Conservation (phyloP, 2,888 invertebrate genomes). For the Hyles lineata region DNA sequence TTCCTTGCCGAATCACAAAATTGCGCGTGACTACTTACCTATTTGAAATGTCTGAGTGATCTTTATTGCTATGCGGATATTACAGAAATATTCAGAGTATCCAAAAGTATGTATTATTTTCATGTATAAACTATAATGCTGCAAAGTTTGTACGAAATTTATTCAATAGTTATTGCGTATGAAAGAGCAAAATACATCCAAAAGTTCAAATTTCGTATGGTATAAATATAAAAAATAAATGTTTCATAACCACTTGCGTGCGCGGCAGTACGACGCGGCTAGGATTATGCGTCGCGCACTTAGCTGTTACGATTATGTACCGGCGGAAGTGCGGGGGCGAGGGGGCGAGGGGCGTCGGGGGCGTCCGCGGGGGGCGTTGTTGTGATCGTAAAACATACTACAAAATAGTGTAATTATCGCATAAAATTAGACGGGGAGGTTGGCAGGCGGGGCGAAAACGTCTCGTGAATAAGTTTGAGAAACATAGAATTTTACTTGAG, state of each 20-base stretch:
- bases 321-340: constrained; percentile 33
- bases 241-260: neutral
- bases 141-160: no score
- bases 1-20: no score
- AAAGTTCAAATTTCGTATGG: no score
- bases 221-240: neutral
- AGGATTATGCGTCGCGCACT: constrained; percentile 67
- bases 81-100: no score
- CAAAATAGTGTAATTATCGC: constrained; percentile 25
- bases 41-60: no score
- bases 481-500: neutral
- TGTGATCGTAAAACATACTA: constrained; percentile 37
- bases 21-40: no score
- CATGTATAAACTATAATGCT: no score
- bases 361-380: constrained; percentile 37
- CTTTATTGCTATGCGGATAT: no score
- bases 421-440: constrained; percentile 1
- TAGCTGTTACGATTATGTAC: constrained; percentile 59
- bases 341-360: constrained; percentile 33
- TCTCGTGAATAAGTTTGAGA: neutral
- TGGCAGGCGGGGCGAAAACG: neutral
- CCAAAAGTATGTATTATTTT: no score
- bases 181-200: no score
- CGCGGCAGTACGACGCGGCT: constrained; percentile 27
- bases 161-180: no score